A percentile compares a stretch with the other conserved stretches of the same genome.
These are phyloP conservation scores for Drosophila melanosoma DNA, from an alignment of 2,888 invertebrate genomes.

Conservation along the genomic window DNA sequence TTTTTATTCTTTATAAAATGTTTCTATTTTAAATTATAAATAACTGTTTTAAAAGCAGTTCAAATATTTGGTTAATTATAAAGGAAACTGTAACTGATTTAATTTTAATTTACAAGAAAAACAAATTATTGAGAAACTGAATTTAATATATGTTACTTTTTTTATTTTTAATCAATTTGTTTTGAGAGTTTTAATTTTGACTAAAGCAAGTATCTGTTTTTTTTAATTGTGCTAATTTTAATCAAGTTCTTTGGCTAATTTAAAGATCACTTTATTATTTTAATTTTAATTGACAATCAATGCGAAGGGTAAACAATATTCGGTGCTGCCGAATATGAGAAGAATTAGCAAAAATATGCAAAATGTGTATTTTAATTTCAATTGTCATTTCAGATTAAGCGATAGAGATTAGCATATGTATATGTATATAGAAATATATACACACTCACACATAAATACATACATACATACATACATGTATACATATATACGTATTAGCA, in stretches of 20 bases:
- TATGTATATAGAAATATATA: neutral
- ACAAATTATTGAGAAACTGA: too few species aligned
- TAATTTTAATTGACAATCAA: neutral
- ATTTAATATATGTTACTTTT: too few species aligned
- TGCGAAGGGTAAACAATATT: slow-evolving; percentile 35
- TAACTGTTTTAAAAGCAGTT: neutral
- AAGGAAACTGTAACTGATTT: too few species aligned
- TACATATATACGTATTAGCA: slow-evolving; percentile 31
- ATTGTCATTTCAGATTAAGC: slow-evolving; percentile 33
- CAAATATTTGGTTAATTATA: too few species aligned
- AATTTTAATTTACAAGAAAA: too few species aligned
- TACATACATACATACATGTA: slow-evolving; percentile 7
- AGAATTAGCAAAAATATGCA: slow-evolving; percentile 9
- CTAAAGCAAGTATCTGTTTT: neutral
- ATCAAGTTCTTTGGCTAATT: neutral
- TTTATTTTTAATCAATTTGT: too few species aligned
- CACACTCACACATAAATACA: slow-evolving; percentile 1
- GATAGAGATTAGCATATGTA: slow-evolving; percentile 23
- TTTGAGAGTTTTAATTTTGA: neutral
- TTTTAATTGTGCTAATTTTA: neutral
- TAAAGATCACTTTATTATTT: neutral
- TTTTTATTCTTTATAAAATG: neutral
- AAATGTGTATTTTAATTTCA: slow-evolving; percentile 3
- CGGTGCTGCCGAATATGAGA: slow-evolving; percentile 17
- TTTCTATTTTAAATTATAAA: neutral